These are phyloP conservation scores for Galeopsomyia nigrocyanea DNA, from an alignment of 2,888 invertebrate species.

Conservation along the genomic window DNA sequence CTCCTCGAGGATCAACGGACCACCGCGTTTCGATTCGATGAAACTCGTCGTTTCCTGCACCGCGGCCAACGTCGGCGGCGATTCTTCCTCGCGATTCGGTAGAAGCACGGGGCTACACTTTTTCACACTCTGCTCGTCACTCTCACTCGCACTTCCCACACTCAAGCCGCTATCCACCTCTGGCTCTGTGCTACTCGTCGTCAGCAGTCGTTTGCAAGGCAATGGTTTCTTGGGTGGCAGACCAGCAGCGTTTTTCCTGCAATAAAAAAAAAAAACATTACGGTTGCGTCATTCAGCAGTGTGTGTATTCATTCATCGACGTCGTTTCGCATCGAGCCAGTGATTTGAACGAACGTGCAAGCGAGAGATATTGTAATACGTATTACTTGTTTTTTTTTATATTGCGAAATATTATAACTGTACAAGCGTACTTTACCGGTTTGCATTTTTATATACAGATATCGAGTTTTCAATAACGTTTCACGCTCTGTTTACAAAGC, in stretches of 20 bases:
- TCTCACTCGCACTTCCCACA: conserved; percentile 65
- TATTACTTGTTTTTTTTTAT: no score
- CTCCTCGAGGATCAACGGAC: conserved; percentile 80
- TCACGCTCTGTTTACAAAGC: no score
- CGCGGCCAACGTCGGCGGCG: conserved; percentile 18
- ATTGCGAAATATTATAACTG: no score
- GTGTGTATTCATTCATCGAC: no score
- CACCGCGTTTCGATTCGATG: conserved; percentile 76
- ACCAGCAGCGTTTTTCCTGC: conserved; percentile 51
- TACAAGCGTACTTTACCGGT: no score
- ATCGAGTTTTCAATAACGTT: no score
- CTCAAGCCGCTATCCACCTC: conserved; percentile 64
- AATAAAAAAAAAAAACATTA: conserved; percentile 14
- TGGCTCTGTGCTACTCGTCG: conserved; percentile 51
- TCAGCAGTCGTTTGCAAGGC: conserved; percentile 60
- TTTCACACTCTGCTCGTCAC: conserved; percentile 63
- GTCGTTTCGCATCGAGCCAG: no score
- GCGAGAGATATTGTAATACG: no score
- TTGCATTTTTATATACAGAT: no score
- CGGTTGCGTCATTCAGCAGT: no score
- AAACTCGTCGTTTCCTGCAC: background rate
- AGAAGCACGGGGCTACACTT: conserved; percentile 43
- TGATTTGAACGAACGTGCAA: no score
- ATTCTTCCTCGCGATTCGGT: conserved; percentile 34
- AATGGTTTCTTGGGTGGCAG: conserved; percentile 60